phyloP scores from a whole-genome alignment of 2,113 vertebrate species.

The Callospermophilus lateralis region DNA sequence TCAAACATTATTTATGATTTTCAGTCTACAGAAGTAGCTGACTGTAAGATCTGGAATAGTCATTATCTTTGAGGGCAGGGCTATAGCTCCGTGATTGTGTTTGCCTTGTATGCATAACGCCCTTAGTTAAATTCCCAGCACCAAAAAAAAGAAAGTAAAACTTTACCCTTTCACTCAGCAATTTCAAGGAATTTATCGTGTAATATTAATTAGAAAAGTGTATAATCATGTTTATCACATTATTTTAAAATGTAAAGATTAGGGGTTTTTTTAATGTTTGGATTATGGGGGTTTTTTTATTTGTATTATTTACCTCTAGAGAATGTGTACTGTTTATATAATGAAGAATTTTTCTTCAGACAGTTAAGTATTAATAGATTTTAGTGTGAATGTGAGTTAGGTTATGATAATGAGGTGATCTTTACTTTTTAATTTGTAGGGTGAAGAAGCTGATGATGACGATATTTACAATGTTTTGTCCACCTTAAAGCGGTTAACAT shows the following conservation, averaged over 20 bases:
- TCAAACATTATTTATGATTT: constrained; percentile 42
- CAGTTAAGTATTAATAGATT: background rate
- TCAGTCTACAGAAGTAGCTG: constrained; percentile 13
- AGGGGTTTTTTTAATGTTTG: background rate
- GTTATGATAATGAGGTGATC: constrained; percentile 33
- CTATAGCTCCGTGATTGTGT: background rate
- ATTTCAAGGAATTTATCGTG: constrained; percentile 44
- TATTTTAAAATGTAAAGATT: constrained; percentile 48
- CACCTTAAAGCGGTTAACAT: constrained; percentile 97
- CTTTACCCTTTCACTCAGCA: background rate
- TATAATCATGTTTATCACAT: background rate
- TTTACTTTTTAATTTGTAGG: constrained; percentile 87
- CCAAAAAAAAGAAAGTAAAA: background rate
- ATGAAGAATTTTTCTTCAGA: constrained; percentile 44
- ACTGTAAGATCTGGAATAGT: constrained; percentile 35
- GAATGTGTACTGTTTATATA: constrained; percentile 13
- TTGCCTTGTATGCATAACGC: background rate
- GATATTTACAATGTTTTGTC: constrained; percentile 99
- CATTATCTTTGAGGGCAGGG: background rate
- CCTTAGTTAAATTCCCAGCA: background rate
- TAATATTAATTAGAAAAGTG: background rate
- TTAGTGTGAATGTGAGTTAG: constrained; percentile 38
- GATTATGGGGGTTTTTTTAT: background rate
- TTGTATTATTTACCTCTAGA: constrained; percentile 44
- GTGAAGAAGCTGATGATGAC: constrained; percentile 98